These are phyloP conservation scores for Montipora capitata DNA, from an alignment of 92 coral and sea anemone species.

Conservation along the genomic window DNA sequence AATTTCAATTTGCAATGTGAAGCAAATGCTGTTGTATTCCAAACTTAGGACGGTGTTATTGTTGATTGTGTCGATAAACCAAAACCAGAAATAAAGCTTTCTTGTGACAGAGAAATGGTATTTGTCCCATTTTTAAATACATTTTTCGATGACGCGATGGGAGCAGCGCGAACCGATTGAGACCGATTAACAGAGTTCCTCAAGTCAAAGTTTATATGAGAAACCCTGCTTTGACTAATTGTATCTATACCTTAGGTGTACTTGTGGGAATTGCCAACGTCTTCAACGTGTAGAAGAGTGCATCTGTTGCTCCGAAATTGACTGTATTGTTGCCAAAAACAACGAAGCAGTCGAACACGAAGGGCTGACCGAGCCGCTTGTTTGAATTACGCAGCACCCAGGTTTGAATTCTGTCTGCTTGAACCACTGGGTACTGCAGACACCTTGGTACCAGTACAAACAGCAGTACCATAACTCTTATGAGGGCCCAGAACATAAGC, in stretches of 20 bases:
- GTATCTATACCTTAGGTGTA: background rate
- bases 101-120: background rate
- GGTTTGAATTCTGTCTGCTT: constrained; percentile 69
- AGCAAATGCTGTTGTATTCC: background rate
- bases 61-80: background rate
- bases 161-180: no score
- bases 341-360: constrained; percentile 45
- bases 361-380: constrained; percentile 24
- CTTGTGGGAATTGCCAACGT: constrained; percentile 42
- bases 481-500: constrained; percentile 72
- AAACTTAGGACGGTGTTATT: background rate
- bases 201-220: background rate
- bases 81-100: background rate
- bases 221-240: background rate
- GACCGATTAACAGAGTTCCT: background rate
- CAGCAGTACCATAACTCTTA: constrained; percentile 65
- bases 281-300: constrained; percentile 17
- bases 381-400: constrained; percentile 73
- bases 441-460: constrained; percentile 79
- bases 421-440: constrained; percentile 75
- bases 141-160: background rate
- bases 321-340: background rate
- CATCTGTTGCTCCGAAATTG: constrained; percentile 36
- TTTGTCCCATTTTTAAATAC: background rate
- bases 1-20: background rate